Evolutionary conservation across 1,140 invertebrate species (phyloP), one percentile per base, ranked within the genome.

Genomic region (Asbolus verrucosus): DNA sequence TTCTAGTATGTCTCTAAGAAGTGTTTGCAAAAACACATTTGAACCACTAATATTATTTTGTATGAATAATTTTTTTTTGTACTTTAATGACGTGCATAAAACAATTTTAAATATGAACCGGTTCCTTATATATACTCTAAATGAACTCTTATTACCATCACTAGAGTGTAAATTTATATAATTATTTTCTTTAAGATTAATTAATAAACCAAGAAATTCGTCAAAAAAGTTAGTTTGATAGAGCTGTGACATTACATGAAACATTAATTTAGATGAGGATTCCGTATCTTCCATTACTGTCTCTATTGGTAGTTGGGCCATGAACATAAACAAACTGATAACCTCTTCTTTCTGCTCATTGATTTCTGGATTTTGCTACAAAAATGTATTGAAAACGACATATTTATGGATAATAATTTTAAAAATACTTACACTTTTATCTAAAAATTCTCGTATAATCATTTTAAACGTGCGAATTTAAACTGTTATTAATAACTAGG

Each of bases 221-320:
- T 24, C 6, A 2, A 11, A 19, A 19, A 39, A 24, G 14, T 38
- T 14, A 8, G 16, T 11, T 6, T 24, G 5, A 39, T 18, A 63
- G 18, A 63, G 19, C 19, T 39, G 31, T 8, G 6, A 13, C 27
- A 33, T 14, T 8, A 41, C 18, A 38, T 19, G 2, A 9, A 13
- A 38, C 0, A 63, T 8, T 19, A 63, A 21, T 38, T 63, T 63
- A 24, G 61, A 18, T 21, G 11, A 2, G 5, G 19, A n/a, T 24
- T 63, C 61, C 14, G 39, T 21, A 63, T 63, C 38, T 39, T n/a
- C n/a, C n/a, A n/a, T 24, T 13, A 41, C 15, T 39, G 15, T 63
- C 61, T 8, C 13, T 14, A 24, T 27, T 27, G 61, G 59, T 16
- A 39, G 6, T 5, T 63, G 61, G 3, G 33, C 33, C 3, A 63